phyloP scores from a whole-genome alignment of 2,888 invertebrate genomes.

The Harmothoe impar region DNA sequence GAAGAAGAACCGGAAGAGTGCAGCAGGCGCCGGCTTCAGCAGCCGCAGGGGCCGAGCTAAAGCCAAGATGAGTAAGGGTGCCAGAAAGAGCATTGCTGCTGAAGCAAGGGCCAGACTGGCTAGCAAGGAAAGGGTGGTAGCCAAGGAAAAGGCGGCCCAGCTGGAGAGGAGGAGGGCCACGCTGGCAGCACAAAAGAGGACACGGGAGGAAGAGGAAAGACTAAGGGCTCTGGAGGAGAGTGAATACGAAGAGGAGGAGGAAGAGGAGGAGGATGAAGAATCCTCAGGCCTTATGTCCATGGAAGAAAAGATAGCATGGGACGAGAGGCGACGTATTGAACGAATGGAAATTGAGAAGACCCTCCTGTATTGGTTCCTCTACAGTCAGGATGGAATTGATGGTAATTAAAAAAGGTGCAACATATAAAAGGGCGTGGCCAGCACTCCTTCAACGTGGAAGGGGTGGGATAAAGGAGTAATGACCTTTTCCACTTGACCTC shows the following conservation, averaged over 20 bases:
- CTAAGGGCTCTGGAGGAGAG: background rate
- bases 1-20: background rate
- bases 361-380: conserved; percentile 10
- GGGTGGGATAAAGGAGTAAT: too few relatives aligned
- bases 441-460: too few relatives aligned
- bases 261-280: background rate
- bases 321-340: background rate
- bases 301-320: background rate
- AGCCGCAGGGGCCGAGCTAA: background rate
- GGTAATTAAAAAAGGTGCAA: conserved; percentile 28
- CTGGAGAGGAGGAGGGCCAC: background rate
- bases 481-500: too few relatives aligned
- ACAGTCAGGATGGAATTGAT: conserved; percentile 9
- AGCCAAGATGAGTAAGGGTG: background rate
- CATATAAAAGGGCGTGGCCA: too few relatives aligned
- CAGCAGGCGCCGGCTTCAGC: background rate
- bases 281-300: background rate
- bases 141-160: background rate
- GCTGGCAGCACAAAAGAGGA: background rate
- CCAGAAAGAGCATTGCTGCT: background rate
- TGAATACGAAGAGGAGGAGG: background rate
- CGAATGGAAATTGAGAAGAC: background rate
- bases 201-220: background rate
- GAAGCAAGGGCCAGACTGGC: background rate
- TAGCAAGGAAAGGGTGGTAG: background rate